A percentile compares a stretch with the other conserved stretches of the same genome.
These are phyloP conservation scores for Myrmophylax atrothorax DNA, from an alignment of 2,113 vertebrate genomes.

Conservation along the genomic window DNA sequence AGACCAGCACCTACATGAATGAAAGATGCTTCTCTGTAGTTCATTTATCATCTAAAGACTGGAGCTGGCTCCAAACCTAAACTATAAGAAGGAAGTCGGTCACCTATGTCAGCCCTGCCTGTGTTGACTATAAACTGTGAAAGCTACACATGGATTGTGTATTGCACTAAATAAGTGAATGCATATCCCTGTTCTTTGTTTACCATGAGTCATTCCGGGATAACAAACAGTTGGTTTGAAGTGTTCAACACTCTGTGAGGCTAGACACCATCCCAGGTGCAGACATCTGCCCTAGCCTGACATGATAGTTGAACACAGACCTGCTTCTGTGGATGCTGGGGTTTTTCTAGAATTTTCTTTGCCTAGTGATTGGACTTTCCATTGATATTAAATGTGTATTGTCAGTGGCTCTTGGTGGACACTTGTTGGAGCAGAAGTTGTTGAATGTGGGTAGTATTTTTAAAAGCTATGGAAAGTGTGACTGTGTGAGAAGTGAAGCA, in stretches of 20 bases:
- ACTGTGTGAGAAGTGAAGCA: neutral
- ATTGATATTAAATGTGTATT: neutral
- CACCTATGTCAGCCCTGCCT: neutral
- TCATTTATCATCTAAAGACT: neutral
- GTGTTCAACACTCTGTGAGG: neutral
- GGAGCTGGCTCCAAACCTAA: neutral
- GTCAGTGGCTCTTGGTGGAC: neutral
- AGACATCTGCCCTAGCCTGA: neutral
- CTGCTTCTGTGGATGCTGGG: neutral
- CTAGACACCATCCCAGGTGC: neutral
- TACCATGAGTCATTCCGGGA: neutral
- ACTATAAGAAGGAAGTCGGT: neutral
- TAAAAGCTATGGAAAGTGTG: neutral
- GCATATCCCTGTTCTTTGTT: neutral
- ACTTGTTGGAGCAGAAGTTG: neutral
- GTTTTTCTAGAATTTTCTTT: neutral
- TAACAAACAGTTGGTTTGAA: neutral
- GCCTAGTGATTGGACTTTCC: neutral
- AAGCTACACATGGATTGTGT: neutral
- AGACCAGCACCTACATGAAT: neutral
- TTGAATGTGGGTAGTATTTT: neutral
- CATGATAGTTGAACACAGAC: neutral
- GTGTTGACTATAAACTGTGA: neutral
- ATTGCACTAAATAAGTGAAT: neutral
- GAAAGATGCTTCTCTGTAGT: neutral